Evolutionary conservation across 2,888 invertebrate species (phyloP), one percentile per base, ranked within the genome.

Genomic region (Parthenolecanium corni): DNA sequence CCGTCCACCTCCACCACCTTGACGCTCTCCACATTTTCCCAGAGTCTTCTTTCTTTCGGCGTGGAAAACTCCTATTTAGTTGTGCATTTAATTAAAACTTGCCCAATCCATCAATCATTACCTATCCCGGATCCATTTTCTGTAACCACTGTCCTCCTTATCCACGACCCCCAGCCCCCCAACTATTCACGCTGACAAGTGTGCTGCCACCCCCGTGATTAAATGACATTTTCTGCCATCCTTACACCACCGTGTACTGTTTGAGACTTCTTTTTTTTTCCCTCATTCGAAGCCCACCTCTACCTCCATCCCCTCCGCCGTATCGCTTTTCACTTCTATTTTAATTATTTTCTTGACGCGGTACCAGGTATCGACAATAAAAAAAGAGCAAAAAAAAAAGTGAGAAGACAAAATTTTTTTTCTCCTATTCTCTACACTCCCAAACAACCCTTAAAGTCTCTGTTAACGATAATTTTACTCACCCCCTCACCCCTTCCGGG

Each of bases 31-130:
- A 31, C 31, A 9, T 31, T 31, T 31, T 31, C 31, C 31, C 31
- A 9, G 5, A 4, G 31, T 9, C 31, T 31, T 31, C 31, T 31
- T 9, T 24, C 52, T 38, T 53, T 38, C 20, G 24, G 31, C 12
- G 49, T 47, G 58, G 58, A 58, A 58, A 58, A 58, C 58, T 58
- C 58, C 58, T 58, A 58, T 58, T 58, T 58, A 58, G 62, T 51
- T 24, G 52, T 52, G 62, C 62, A 62, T 62, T 62, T 62, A 62
- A 62, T 62, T 62, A 62, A 62, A 62, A 62, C 62, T 62, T 62
- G 62, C 52, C 62, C 62, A 62, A 62, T 62, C 62, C 62, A 62
- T 62, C 62, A 62, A 62, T 62, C 62, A 62, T 62, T 62, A 62
- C 62, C 62, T 52, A 62, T 62, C 52, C 31, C 62, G 52, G 62